phyloP scores from a whole-genome alignment of 2,797 vertebrate genomes.

The Mionectes olivaceus region DNA sequence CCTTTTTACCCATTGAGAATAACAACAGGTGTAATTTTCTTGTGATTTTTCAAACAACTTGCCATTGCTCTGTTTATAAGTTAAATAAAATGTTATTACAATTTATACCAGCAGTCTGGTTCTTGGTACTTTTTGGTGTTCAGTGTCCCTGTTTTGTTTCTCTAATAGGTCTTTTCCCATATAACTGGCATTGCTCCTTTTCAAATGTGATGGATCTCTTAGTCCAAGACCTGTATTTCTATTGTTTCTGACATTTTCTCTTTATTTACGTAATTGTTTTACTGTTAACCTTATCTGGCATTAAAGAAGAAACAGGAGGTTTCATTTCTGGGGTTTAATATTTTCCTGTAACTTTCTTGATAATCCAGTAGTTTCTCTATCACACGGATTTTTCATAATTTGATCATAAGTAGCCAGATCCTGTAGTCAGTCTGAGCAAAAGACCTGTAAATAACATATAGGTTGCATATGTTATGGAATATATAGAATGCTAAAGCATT shows the following conservation, averaged over 20 bases:
- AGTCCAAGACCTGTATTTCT: background rate
- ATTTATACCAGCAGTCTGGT: slow-evolving; percentile 33
- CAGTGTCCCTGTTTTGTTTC: background rate
- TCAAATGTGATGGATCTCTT: background rate
- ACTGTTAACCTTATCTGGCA: background rate
- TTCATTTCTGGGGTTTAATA: background rate
- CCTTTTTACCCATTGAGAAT: background rate
- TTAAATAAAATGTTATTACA: slow-evolving; percentile 10
- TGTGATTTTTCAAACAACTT: background rate
- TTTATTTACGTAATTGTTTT: background rate
- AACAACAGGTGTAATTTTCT: background rate
- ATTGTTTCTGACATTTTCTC: background rate
- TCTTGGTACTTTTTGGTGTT: background rate
- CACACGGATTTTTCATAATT: background rate
- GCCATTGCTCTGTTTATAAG: background rate
- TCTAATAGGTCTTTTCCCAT: slow-evolving; percentile 10
- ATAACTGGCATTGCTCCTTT: slow-evolving; percentile 23
- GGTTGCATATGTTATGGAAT: background rate
- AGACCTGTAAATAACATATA: background rate
- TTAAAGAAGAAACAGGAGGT: background rate
- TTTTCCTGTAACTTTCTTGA: background rate
- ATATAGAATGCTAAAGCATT: background rate
- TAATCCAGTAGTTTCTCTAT: background rate
- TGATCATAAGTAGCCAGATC: background rate
- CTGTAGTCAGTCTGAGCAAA: background rate